Percentiles rank a stretch among this genome's conserved stretches.
Conservation (phyloP, 2,797 vertebrate species). For the Eulemur rubriventer region DNA sequence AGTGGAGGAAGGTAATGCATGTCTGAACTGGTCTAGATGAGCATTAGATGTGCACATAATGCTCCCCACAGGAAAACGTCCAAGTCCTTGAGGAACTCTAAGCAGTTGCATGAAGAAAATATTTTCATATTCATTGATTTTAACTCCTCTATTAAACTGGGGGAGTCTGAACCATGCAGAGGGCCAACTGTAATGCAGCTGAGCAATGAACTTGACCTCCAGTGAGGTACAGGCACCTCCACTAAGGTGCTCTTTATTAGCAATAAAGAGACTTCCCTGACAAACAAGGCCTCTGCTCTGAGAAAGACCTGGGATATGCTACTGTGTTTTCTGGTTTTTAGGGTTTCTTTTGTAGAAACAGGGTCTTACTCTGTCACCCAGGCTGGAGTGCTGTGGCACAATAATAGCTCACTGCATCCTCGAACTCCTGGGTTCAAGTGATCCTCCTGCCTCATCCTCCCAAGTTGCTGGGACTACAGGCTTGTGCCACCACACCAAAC, state of each 20-base stretch:
- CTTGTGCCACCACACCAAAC: neutral
- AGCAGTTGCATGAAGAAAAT: neutral
- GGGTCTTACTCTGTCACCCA: neutral
- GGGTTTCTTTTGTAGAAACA: neutral
- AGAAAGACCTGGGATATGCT: neutral
- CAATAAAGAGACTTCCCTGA: neutral
- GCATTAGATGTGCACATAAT: neutral
- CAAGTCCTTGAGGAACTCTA: neutral
- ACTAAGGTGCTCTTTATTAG: neutral
- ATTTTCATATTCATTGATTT: neutral
- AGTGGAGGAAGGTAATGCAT: neutral
- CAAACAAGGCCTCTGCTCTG: neutral
- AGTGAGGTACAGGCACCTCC: neutral
- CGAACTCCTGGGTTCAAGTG: neutral
- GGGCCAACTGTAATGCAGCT: neutral
- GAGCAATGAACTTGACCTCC: neutral
- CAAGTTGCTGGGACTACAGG: neutral
- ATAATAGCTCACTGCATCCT: neutral
- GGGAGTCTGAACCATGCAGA: neutral
- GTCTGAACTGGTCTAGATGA: neutral
- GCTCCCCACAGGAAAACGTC: neutral
- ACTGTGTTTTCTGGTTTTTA: neutral
- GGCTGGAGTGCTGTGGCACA: too few relatives aligned
- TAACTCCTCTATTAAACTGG: neutral
- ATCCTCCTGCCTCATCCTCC: neutral